phyloP scores from a whole-genome alignment of 1,140 invertebrate species.

The Watersipora subatra region DNA sequence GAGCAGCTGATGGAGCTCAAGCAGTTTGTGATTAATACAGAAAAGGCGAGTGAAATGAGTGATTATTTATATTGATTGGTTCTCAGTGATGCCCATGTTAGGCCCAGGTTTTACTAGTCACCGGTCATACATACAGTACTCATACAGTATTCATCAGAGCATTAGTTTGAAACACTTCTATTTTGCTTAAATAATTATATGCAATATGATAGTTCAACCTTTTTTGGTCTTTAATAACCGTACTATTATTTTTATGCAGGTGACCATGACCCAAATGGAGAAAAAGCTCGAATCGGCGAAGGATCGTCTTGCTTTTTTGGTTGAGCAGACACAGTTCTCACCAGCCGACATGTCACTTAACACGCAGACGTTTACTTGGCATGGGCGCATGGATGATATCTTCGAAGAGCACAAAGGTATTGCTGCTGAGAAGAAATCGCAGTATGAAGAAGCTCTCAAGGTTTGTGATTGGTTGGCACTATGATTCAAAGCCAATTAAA shows the following conservation, averaged over 20 bases:
- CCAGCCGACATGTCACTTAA: constrained; percentile 62
- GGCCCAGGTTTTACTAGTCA: too few species aligned
- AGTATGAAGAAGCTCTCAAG: constrained; percentile 70
- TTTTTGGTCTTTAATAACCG: too few species aligned
- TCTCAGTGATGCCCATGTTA: too few species aligned
- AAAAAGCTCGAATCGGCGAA: constrained; percentile 52
- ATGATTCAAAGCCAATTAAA: background rate
- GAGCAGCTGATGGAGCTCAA: constrained; percentile 68
- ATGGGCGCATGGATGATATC: constrained; percentile 59
- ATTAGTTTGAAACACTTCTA: too few species aligned
- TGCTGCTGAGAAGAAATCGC: constrained; percentile 62
- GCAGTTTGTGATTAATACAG: constrained; percentile 57
- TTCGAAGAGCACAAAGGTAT: constrained; percentile 68
- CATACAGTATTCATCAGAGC: too few species aligned
- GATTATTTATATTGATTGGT: too few species aligned
- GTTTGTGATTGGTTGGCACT: constrained; percentile 21
- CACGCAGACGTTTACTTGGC: constrained; percentile 72
- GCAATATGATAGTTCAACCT: too few species aligned
- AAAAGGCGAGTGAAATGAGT: constrained; percentile 43
- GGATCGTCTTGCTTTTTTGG: constrained; percentile 54
- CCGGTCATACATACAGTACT: too few species aligned
- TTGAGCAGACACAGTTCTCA: constrained; percentile 62
- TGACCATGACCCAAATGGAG: constrained; percentile 59
- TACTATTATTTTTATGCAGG: too few species aligned
- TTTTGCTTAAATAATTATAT: too few species aligned